Evolutionary conservation across 2,797 vertebrate genomes (phyloP).

Genomic region (Ctenopoma kingsleyae): DNA sequence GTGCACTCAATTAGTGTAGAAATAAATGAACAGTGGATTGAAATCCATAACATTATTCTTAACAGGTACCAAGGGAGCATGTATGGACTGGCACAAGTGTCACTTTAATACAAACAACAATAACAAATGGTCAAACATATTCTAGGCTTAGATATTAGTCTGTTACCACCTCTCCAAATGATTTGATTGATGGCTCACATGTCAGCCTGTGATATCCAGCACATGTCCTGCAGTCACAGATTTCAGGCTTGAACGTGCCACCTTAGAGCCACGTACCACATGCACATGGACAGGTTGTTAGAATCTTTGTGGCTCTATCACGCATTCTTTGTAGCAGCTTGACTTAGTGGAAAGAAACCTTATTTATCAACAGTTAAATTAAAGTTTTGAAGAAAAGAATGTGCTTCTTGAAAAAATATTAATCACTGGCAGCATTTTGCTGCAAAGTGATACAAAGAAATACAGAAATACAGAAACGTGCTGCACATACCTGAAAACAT

Average conservation of each 20-base stretch:
- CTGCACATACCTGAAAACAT: too few species aligned
- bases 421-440: too few species aligned
- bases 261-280: constrained; percentile 25
- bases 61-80: constrained; percentile 23
- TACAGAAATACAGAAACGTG: not conserved
- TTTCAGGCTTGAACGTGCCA: constrained; percentile 37
- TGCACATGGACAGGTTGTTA: constrained; percentile 19
- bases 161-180: not conserved
- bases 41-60: constrained; percentile 43
- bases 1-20: constrained; percentile 14
- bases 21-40: constrained; percentile 47
- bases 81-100: constrained; percentile 15
- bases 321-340: constrained; percentile 7
- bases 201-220: constrained; percentile 40
- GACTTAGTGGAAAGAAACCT: not conserved
- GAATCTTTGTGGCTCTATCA: constrained; percentile 4
- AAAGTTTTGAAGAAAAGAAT: not conserved
- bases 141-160: not conserved
- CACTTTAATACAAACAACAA: constrained; percentile 5
- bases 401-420: too few species aligned
- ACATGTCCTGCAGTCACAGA: constrained; percentile 35
- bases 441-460: too few species aligned
- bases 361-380: not conserved
- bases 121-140: constrained; percentile 1
- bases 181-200: constrained; percentile 43